Evolutionary conservation across 2,797 vertebrate genomes (phyloP).

Genomic region (Chiroxiphia lanceolata): DNA sequence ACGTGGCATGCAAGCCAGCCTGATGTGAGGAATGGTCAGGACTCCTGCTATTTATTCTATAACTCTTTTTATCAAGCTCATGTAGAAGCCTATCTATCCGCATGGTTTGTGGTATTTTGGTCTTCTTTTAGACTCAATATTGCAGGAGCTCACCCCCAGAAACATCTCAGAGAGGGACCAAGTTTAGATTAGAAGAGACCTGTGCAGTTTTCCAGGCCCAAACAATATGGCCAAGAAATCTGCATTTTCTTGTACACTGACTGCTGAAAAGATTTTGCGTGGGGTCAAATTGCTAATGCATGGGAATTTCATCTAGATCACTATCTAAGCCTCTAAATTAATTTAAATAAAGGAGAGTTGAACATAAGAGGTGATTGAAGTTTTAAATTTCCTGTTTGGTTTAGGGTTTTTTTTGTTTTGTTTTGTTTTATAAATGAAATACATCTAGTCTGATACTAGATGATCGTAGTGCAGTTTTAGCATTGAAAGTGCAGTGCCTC

Average conservation of each 20-base stretch:
- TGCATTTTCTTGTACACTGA: background rate
- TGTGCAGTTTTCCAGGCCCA: background rate
- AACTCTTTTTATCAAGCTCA: background rate
- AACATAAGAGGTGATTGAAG: background rate
- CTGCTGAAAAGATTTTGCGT: background rate
- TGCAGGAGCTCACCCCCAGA: background rate
- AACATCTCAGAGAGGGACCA: background rate
- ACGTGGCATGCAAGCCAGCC: background rate
- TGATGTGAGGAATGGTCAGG: background rate
- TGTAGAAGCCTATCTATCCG: background rate
- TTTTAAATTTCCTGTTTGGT: background rate
- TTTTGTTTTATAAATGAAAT: background rate
- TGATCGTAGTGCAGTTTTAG: background rate
- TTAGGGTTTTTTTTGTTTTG: background rate
- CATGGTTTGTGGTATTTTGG: background rate
- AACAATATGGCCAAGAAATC: background rate
- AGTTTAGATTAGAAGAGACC: background rate
- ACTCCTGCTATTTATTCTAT: background rate
- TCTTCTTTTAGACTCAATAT: background rate
- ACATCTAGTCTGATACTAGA: background rate
- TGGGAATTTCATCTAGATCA: background rate
- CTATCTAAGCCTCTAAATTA: background rate
- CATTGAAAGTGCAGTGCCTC: background rate
- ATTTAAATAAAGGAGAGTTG: background rate
- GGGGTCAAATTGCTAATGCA: background rate